A percentile compares a stretch with the other conserved stretches of the same genome.
These are phyloP conservation scores for Caloenas nicobarica DNA, from an alignment of 2,113 vertebrate genomes.

Conservation along the genomic window DNA sequence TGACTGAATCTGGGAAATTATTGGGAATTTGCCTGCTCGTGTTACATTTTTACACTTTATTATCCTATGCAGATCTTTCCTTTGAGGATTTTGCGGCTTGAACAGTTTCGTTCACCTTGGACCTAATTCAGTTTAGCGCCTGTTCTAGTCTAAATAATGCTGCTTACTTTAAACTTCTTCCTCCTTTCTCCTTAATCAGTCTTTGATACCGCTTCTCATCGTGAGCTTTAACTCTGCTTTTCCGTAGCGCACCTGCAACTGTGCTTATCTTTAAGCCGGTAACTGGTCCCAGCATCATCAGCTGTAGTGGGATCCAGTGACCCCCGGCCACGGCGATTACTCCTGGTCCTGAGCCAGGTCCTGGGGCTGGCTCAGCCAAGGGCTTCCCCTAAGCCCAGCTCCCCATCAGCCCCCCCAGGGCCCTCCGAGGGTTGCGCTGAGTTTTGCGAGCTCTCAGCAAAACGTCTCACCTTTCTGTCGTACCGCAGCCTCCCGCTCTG, in stretches of 20 bases:
- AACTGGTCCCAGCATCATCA: neutral
- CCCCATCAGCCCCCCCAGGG: neutral
- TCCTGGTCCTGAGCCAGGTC: too few relatives aligned
- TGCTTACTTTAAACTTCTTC: neutral
- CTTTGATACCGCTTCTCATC: neutral
- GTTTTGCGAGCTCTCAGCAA: neutral
- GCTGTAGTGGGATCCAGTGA: neutral
- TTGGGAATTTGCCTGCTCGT: neutral
- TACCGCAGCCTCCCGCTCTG: fast-evolving
- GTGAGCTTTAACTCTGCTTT: neutral
- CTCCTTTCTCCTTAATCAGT: neutral
- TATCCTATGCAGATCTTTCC: neutral
- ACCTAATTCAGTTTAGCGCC: neutral
- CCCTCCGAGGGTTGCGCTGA: fast-evolving
- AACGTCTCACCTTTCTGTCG: neutral
- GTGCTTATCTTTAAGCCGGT: neutral
- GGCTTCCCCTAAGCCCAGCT: neutral
- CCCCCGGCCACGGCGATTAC: neutral
- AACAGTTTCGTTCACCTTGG: neutral
- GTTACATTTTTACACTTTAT: neutral
- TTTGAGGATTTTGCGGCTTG: neutral
- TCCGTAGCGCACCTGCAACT: neutral
- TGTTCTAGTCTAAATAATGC: neutral
- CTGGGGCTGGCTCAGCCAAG: too few relatives aligned
- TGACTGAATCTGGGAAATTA: neutral